Evolutionary conservation across 2,797 vertebrate genomes (phyloP), one percentile per base, ranked within the genome.

Genomic region (Ptychadena robeensis): DNA sequence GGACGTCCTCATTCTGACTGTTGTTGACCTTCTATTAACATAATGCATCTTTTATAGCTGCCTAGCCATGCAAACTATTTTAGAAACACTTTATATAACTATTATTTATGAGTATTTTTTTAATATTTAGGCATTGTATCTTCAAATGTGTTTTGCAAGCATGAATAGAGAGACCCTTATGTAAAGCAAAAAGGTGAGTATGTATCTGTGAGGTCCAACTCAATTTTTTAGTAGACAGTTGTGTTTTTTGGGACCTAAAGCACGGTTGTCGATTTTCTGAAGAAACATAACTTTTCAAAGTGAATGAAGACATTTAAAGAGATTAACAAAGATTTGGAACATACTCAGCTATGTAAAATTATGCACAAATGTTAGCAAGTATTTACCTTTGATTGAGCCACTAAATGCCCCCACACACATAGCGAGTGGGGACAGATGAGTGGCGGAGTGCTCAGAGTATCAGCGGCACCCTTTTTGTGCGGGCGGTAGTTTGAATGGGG

Each of bases 1-100:
- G 73, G 44, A 68, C 71, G 71, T 82, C 40, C 25, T 59, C 68
- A 64, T 31, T 67, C 80, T 68, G 48, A 57, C 71, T 82, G 71
- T 30, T 28, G 59, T 68, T 73, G 59, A 67, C 63, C 71, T 75
- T 44, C 10, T 75, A 74, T 68, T 44, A 74, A 31, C 71, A 74
- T 74, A 71, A 61, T 64, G 44, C n/a, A 61, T 68, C 72, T 68
- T 81, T 68, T 72, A 22, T 44, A n/a, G 63, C 10, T 74, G 27
- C n/a, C 18, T 14, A 22, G n/a, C 9, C n/a, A 7, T 63, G 40
- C 72, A 75, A 68, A 82, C 15, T 27, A 34, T 37, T 14, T 65
- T 78, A 12, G n/a, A 48, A 69, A 4, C 25, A 11, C 4, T 61
- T 53, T 53, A 22, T 53, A 53, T 53, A 6, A n/a, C 44, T 22